Conservation (phyloP, 2,797 vertebrate genomes). For the Lutjanus campechanus region DNA sequence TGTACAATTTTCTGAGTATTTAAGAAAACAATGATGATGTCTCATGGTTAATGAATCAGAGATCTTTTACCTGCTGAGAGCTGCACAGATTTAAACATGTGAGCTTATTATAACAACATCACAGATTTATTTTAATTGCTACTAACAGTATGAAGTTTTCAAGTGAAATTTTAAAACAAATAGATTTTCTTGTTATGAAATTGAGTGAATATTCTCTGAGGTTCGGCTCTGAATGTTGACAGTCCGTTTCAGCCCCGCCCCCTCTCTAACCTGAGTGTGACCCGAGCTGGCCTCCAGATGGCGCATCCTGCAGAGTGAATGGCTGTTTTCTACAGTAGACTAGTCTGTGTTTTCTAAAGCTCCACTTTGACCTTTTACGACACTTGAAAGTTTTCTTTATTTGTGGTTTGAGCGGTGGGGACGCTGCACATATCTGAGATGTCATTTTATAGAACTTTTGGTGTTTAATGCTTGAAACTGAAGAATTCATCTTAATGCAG, state of each 20-base stretch:
- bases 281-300: constrained; percentile 32
- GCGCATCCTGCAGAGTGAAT: constrained; percentile 40
- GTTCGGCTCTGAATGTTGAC: background rate
- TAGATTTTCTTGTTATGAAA: no score
- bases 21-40: background rate
- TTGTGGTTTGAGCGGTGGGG: constrained; percentile 14
- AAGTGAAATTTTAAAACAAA: no score
- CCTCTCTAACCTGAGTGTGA: background rate
- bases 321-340: constrained; percentile 58
- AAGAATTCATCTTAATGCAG: constrained; percentile 37
- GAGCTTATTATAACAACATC: no score
- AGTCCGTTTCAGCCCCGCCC: background rate
- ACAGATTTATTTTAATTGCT: no score
- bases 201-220: background rate
- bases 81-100: no score
- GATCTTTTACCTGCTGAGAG: background rate
- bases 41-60: no score
- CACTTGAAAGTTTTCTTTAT: constrained; percentile 59
- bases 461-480: constrained; percentile 70
- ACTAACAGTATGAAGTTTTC: no score
- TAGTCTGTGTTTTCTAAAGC: constrained; percentile 57
- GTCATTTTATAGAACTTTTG: constrained; percentile 67
- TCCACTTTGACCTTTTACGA: constrained; percentile 60
- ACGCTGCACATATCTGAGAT: constrained; percentile 45
- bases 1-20: background rate